Evolutionary conservation across 2,113 vertebrate genomes (phyloP).

Genomic region (Psammodynastes pulverulentus): DNA sequence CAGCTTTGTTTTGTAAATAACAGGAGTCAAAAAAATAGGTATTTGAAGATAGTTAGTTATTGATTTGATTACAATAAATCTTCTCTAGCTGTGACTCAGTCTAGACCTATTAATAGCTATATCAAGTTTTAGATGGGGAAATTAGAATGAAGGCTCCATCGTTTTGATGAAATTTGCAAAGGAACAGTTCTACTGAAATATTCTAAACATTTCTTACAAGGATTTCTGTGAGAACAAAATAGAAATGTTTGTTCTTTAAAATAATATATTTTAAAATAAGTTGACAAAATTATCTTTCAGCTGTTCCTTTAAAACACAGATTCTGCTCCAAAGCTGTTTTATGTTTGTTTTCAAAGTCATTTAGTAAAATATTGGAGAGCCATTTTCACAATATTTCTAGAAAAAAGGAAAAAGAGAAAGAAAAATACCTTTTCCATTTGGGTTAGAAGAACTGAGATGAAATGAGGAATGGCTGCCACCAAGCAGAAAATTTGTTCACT

Average conservation of each 20-base stretch:
- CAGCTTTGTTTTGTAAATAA: not conserved
- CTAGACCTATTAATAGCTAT: not conserved
- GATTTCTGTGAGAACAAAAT: constrained; percentile 8
- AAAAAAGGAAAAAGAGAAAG: constrained; percentile 59
- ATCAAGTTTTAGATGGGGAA: not conserved
- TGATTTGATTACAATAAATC: not conserved
- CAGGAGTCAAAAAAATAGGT: not conserved
- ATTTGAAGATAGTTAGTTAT: not conserved
- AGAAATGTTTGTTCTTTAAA: constrained; percentile 34
- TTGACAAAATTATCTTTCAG: constrained; percentile 54
- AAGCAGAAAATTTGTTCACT: constrained; percentile 99
- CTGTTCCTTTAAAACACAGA: constrained; percentile 64
- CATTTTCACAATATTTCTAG: constrained; percentile 55
- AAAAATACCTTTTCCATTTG: constrained; percentile 84
- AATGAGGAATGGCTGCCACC: constrained; percentile 95
- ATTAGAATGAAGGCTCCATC: not conserved
- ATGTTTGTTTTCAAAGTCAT: constrained; percentile 73
- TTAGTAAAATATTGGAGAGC: constrained; percentile 59
- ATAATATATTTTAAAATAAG: not conserved
- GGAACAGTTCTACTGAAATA: not conserved
- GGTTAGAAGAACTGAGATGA: constrained; percentile 83
- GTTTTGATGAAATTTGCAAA: not conserved
- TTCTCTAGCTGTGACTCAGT: not conserved
- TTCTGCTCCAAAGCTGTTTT: constrained; percentile 66
- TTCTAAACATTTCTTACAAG: constrained; percentile 20